Evolutionary conservation across 2,888 invertebrate genomes (phyloP).

Genomic region (Smittia sp.): DNA sequence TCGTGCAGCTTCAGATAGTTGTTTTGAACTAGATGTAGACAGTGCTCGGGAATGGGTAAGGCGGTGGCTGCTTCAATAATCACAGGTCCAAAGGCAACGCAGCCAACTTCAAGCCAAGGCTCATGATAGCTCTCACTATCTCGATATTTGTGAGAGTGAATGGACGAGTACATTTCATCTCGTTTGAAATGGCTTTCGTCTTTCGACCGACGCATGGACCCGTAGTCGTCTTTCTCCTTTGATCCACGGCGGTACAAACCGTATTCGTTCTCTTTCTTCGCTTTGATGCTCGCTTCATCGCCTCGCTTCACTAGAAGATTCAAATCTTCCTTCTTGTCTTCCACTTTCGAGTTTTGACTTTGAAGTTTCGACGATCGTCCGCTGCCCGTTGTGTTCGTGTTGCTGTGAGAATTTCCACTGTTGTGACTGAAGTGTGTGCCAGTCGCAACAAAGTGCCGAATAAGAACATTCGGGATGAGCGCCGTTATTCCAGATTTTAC

Average conservation of each 20-base stretch:
- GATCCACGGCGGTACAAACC: slow-evolving; percentile 50
- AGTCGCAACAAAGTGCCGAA: slow-evolving; percentile 66
- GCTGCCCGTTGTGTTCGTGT: slow-evolving; percentile 63
- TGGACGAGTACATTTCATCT: slow-evolving; percentile 41
- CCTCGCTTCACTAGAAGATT: slow-evolving; percentile 43
- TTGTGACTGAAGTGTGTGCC: slow-evolving; percentile 52
- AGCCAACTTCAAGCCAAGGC: slow-evolving; percentile 90
- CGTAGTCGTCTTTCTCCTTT: slow-evolving; percentile 45
- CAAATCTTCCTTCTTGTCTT: slow-evolving; percentile 46
- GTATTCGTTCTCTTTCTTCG: slow-evolving; percentile 43
- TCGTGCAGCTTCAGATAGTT: slow-evolving; percentile 81
- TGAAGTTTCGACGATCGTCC: slow-evolving; percentile 51
- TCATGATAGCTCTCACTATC: slow-evolving; percentile 55
- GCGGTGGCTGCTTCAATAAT: slow-evolving; percentile 86
- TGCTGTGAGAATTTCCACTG: slow-evolving; percentile 57
- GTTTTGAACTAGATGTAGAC: slow-evolving; percentile 75
- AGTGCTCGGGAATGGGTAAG: slow-evolving; percentile 71
- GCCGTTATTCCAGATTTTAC: slow-evolving; percentile 87
- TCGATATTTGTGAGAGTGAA: slow-evolving; percentile 37
- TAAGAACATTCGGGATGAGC: slow-evolving; percentile 70
- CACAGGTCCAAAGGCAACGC: slow-evolving; percentile 84
- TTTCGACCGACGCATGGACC: slow-evolving; percentile 43
- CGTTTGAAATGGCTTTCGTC: slow-evolving; percentile 39
- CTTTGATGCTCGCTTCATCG: slow-evolving; percentile 42
- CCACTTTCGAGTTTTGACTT: slow-evolving; percentile 45